A percentile compares a stretch with the other conserved stretches of the same genome.
phyloP scores from a whole-genome alignment of 2,113 vertebrate genomes.

The Heterochromis multidens region DNA sequence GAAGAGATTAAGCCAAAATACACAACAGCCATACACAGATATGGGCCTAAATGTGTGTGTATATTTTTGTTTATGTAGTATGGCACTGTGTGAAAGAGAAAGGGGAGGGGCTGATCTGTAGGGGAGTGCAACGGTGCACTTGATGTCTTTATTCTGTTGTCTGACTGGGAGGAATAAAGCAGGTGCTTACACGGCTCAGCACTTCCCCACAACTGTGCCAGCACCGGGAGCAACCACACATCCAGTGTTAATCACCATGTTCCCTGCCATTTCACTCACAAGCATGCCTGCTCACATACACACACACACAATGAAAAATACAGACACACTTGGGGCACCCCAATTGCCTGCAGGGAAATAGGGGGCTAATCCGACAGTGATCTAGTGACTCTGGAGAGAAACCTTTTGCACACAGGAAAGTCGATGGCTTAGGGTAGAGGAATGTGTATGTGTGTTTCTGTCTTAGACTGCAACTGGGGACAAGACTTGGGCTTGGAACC shows the following conservation, averaged over 20 bases:
- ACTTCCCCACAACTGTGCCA: conserved; percentile 48
- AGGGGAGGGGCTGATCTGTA: neutral
- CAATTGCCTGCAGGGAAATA: conserved; percentile 62
- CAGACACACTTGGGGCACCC: conserved; percentile 55
- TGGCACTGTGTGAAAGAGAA: neutral
- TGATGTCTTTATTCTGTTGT: conserved; percentile 67
- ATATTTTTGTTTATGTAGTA: neutral
- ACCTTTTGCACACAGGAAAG: conserved; percentile 38
- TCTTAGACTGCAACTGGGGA: neutral
- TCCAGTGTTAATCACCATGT: conserved; percentile 63
- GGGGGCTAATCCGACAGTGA: conserved; percentile 71
- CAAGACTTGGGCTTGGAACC: neutral
- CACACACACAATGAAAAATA: conserved; percentile 22
- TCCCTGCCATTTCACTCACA: conserved; percentile 50
- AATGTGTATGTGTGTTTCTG: neutral
- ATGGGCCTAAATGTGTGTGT: neutral
- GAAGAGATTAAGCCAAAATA: neutral
- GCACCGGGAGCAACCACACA: conserved; percentile 51
- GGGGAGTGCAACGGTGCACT: neutral
- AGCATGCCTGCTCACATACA: neutral
- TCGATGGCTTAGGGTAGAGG: conserved; percentile 7
- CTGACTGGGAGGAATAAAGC: conserved; percentile 37
- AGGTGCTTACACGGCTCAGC: conserved; percentile 61
- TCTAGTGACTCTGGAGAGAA: conserved; percentile 67
- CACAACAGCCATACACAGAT: neutral